phyloP scores from a whole-genome alignment of 1,140 invertebrate genomes.

The Aporrectodea caliginosa region DNA sequence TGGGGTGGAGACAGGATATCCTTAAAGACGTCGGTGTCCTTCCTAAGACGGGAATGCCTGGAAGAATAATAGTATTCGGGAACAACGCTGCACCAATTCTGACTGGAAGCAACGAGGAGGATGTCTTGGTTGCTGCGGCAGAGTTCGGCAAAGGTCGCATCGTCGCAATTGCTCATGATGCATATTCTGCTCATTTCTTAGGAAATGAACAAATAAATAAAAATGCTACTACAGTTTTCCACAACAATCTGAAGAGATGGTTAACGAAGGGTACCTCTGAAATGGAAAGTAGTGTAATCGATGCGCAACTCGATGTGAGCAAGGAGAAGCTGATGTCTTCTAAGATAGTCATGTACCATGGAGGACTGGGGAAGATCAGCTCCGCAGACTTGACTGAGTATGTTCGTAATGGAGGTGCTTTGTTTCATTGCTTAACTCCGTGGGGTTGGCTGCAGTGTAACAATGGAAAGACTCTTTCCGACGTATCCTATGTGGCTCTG shows the following conservation, averaged over 20 bases:
- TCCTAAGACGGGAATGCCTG: conserved; percentile 15
- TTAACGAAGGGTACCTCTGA: not conserved
- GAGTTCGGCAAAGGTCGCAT: too few relatives aligned
- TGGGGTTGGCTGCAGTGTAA: conserved; percentile 33
- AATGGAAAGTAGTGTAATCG: not conserved
- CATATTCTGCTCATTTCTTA: conserved; percentile 15
- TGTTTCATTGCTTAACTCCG: conserved; percentile 25
- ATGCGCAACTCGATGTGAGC: not conserved
- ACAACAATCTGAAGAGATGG: conserved; percentile 11
- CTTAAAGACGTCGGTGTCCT: conserved; percentile 9
- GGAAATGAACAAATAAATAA: too few relatives aligned
- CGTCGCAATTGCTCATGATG: conserved; percentile 16
- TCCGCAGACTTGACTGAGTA: not conserved
- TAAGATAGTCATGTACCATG: not conserved
- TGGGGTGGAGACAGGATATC: conserved; percentile 11
- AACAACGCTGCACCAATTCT: conserved; percentile 14
- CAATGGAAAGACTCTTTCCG: conserved; percentile 3
- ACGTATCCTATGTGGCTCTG: conserved; percentile 19
- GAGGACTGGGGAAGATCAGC: not conserved
- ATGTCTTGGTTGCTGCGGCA: too few relatives aligned
- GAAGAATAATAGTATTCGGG: conserved; percentile 17
- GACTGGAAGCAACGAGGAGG: conserved; percentile 16
- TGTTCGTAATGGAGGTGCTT: conserved; percentile 20
- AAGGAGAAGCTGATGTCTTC: not conserved
- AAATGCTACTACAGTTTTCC: too few relatives aligned